Percentiles rank a stretch among this genome's conserved stretches.
These are phyloP conservation scores for Bos indicus DNA, from an alignment of 2,113 vertebrate genomes.

Conservation along the genomic window DNA sequence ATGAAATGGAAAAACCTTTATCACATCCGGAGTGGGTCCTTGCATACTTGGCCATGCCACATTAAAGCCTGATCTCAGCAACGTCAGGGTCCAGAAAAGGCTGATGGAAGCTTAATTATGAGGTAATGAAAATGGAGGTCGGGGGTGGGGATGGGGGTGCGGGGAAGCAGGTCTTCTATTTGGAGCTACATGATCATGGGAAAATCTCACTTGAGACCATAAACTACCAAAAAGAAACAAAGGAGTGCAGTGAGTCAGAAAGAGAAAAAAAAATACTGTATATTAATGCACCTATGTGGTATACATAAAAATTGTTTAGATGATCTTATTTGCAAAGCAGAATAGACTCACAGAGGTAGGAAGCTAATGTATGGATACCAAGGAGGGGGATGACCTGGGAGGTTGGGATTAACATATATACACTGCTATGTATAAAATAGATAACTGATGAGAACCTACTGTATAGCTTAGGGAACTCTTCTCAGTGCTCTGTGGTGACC, in stretches of 20 bases:
- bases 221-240: not conserved
- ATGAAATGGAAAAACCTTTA: not conserved
- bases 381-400: not conserved
- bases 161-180: slow-evolving; percentile 40
- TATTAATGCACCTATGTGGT: not conserved
- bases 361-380: not conserved
- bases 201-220: slow-evolving; percentile 18
- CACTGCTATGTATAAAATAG: not conserved
- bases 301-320: not conserved
- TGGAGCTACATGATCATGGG: slow-evolving; percentile 23
- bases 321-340: not conserved
- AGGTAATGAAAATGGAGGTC: slow-evolving; percentile 28
- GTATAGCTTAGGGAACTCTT: not conserved
- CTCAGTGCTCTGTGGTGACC: not conserved
- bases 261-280: not conserved
- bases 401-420: not conserved
- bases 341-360: not conserved
- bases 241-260: not conserved
- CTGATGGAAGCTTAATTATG: not conserved
- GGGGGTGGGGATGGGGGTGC: not conserved
- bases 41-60: not conserved
- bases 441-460: not conserved
- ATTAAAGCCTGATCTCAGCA: not conserved
- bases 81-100: not conserved
- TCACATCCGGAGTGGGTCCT: not conserved